phyloP scores from a whole-genome alignment of 1,140 invertebrate species.

The Aphidius ervi region DNA sequence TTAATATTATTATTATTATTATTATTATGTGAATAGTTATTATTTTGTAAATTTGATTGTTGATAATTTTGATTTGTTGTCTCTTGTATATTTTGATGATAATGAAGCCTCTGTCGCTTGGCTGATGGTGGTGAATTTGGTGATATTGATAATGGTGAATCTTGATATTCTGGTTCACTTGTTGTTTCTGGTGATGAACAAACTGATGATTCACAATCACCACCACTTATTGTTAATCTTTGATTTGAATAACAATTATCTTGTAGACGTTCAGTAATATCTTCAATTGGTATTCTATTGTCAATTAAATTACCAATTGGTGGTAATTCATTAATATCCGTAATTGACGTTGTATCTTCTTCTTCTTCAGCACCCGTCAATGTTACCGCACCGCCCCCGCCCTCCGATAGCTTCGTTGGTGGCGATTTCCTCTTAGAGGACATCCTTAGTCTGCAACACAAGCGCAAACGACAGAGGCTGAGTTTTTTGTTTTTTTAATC shows the following conservation, averaged over 20 bases:
- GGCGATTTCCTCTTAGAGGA: constrained; percentile 91
- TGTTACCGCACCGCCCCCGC: constrained; percentile 56
- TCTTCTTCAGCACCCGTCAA: constrained; percentile 62
- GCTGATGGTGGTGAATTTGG: constrained; percentile 38
- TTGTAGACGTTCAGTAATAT: constrained; percentile 20
- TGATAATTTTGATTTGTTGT: constrained; percentile 20
- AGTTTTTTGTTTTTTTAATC: constrained; percentile 15
- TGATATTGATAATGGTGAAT: constrained; percentile 42
- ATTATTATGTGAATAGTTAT: constrained; percentile 28
- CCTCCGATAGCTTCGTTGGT: constrained; percentile 84
- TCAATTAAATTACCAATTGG: constrained; percentile 6
- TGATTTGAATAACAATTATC: constrained; percentile 40
- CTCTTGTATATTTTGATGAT: constrained; percentile 27
- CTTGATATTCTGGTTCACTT: constrained; percentile 45
- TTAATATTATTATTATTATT: constrained; percentile 3
- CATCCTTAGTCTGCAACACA: constrained; percentile 74
- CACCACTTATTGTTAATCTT: constrained; percentile 10
- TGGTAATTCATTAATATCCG: constrained; percentile 39
- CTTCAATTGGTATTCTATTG: constrained; percentile 4
- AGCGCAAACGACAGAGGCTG: constrained; percentile 26
- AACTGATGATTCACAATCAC: constrained; percentile 40
- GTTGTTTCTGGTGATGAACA: constrained; percentile 45
- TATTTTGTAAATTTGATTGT: constrained; percentile 26
- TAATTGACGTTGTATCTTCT: constrained; percentile 53
- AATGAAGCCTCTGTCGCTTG: constrained; percentile 41